Evolutionary conservation across 2,113 vertebrate genomes (phyloP), one percentile per base, ranked within the genome.

Genomic region (Oostethus manadensis): DNA sequence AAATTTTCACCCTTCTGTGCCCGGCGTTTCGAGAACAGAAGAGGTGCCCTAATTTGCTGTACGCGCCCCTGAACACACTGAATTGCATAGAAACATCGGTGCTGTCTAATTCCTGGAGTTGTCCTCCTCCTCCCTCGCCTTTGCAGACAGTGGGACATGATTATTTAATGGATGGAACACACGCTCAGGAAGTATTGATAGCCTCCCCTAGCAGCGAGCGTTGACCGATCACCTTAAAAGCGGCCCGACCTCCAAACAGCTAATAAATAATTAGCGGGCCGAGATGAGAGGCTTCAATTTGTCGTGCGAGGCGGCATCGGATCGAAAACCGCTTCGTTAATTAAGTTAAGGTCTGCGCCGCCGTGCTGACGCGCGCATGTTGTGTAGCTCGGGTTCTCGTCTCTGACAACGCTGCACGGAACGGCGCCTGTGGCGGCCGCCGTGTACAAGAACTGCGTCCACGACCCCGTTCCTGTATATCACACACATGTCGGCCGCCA

Each of bases 191-290:
- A 77, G 66, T 84, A 88, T 86, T 81, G 84, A 88, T 82, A 83
- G 79, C 71, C 70, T 79, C 73, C 79, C 80, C 80, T 85, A 88
- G 84, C 78, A 84, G 80, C 76, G 69, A 81, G 79, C 35, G 18
- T 55, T 55, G 53, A 76, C 86, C 87, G 83, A 89, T 87, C 87
- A 85, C 78, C 87, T 83, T 82, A 84, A 80, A 83, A 85, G 69
- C 76, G 73, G 78, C 85, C 78, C 80, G 87, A 88, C 86, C 80
- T 66, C 86, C 84, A 81, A 83, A 84, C 69, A 66, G 84, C 87
- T 87, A 83, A 86, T 86, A 89, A 90, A 88, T 89, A 87, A 89
- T 89, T 84, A 87, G 65, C 70, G 14, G 73, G 42, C 77, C 81
- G 83, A 88, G 85, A 87, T 83, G 78, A 85, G 80, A 73, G 59